These are phyloP conservation scores for Heteropelma amictum DNA, from an alignment of 2,888 invertebrate genomes.

Conservation along the genomic window DNA sequence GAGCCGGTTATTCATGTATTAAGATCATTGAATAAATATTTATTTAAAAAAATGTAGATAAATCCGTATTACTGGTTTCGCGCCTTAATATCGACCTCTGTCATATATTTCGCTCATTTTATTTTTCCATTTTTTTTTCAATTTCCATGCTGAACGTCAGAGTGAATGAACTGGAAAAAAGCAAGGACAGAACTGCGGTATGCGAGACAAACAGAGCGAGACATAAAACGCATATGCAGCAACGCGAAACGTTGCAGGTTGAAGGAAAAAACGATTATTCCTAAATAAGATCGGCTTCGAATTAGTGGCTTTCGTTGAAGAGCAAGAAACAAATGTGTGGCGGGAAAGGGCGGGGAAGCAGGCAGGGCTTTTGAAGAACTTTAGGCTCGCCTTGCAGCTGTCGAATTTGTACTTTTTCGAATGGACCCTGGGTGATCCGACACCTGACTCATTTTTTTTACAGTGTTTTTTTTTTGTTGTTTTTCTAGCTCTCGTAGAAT, in stretches of 20 bases:
- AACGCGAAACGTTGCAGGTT: neutral
- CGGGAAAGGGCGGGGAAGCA: neutral
- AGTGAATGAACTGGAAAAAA: constrained; percentile 33
- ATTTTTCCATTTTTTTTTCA: neutral
- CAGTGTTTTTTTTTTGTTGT: constrained; percentile 6
- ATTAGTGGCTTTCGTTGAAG: neutral
- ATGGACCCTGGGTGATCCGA: neutral
- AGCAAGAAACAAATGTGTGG: neutral
- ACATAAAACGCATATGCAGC: constrained; percentile 21
- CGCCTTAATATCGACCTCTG: neutral
- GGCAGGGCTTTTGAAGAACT: too few relatives aligned
- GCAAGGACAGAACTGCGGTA: constrained; percentile 25
- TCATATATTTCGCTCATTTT: neutral
- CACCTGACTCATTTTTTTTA: constrained; percentile 12
- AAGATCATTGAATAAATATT: constrained; percentile 19
- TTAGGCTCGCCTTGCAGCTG: constrained; percentile 33
- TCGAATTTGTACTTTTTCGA: constrained; percentile 20
- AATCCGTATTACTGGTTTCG: constrained; percentile 25
- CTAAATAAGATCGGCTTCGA: constrained; percentile 31
- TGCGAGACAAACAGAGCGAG: constrained; percentile 47
- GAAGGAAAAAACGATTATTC: constrained; percentile 19
- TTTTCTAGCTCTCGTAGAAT: neutral
- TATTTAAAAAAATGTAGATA: constrained; percentile 25
- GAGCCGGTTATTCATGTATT: constrained; percentile 26
- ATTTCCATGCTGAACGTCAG: constrained; percentile 4